phyloP scores from a whole-genome alignment of 2,888 invertebrate genomes.

The Creontiades dilutus region DNA sequence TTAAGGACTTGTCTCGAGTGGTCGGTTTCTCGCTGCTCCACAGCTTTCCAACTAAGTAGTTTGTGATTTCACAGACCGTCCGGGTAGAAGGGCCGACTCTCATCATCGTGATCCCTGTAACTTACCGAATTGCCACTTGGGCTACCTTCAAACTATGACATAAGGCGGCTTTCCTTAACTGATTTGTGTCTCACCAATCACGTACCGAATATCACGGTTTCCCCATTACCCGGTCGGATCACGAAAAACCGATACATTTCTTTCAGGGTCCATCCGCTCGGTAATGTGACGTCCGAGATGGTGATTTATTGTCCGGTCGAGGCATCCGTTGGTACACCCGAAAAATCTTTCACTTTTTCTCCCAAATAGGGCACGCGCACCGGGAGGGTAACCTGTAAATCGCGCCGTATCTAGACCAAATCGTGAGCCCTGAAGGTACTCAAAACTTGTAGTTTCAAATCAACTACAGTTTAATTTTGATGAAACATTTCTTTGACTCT shows the following conservation, averaged over 20 bases:
- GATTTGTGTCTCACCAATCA: not conserved
- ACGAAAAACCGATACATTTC: constrained; percentile 15
- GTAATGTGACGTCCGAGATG: not conserved
- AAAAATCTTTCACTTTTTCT: not conserved
- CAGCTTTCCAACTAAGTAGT: no score
- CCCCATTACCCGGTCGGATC: not conserved
- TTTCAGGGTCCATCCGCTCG: not conserved
- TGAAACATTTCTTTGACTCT: no score
- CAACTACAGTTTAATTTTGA: no score
- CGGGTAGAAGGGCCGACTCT: not conserved
- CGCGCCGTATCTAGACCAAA: no score
- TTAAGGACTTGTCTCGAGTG: no score
- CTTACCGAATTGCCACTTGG: not conserved
- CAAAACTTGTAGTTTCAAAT: no score
- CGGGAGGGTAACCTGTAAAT: no score
- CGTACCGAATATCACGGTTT: constrained; percentile 12
- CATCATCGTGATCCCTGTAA: constrained; percentile 1
- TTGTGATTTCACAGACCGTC: no score
- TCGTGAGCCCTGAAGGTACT: no score
- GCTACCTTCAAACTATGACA: constrained; percentile 3
- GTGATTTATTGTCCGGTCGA: not conserved
- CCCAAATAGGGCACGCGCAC: not conserved
- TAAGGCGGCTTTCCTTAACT: constrained; percentile 10
- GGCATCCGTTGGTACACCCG: not conserved
- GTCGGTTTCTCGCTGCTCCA: no score